phyloP scores from a whole-genome alignment of 2,888 invertebrate genomes.

The Steinernema hermaphroditum region DNA sequence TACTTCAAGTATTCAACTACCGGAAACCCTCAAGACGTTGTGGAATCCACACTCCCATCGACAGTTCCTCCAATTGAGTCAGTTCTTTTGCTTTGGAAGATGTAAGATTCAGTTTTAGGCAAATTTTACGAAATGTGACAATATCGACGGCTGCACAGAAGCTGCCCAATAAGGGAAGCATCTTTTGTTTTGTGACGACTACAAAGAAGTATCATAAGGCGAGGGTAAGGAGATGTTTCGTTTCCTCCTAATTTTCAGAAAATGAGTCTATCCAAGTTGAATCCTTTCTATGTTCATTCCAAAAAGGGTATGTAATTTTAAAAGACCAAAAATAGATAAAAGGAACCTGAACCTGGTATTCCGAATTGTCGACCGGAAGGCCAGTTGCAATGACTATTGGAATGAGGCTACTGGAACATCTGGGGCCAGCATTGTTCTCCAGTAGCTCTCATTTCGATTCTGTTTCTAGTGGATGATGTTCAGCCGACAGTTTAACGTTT shows the following conservation, averaged over 20 bases:
- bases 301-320: no score
- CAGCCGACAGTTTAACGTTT: no score
- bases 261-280: no score
- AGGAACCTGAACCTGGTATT: no score
- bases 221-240: neutral
- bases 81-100: neutral
- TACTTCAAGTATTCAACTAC: neutral
- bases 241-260: neutral
- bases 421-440: no score
- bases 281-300: no score
- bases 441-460: no score
- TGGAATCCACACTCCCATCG: neutral
- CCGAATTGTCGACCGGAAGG: no score
- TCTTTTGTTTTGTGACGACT: constrained; percentile 11
- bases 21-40: neutral
- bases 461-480: no score
- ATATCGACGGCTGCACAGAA: neutral
- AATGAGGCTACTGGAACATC: no score
- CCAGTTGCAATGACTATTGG: no score
- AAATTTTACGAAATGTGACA: neutral
- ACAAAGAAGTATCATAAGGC: neutral
- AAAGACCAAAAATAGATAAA: no score
- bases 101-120: neutral
- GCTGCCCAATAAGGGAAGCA: neutral
- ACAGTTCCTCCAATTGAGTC: neutral